Evolutionary conservation across 1,140 invertebrate species (phyloP), one percentile per base, ranked within the genome.

Genomic region (Eriosoma lanigerum): DNA sequence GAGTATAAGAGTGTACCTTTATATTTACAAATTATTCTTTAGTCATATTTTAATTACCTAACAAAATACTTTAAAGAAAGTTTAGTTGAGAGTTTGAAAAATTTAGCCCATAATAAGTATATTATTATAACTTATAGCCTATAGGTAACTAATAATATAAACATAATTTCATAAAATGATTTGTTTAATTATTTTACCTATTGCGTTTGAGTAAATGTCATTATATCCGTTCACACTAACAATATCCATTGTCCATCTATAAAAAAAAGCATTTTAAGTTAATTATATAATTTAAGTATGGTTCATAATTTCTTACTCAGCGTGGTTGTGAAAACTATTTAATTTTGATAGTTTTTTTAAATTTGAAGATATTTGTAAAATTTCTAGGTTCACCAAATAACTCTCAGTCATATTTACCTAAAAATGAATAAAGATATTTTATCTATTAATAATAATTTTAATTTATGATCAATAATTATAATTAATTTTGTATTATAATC

Each of bases 181-280:
- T 38, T 38, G 32, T 72, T 29, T 56, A 78, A 60, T 19, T 32
- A 84, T 91, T 91, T 91, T 86, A 93, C 92, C 92, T 85, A 94
- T 92, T 84, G 91, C 92, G 85, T 94, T 94, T n/a, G 93, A 88
- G 21, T 91, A 90, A 0, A 91, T 89, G 54, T 92, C 93, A 83
- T 94, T 93, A 85, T 91, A 94, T 4, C 93, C 93, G 85, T 94
- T 94, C 3, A 94, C 92, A 58, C 88, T 91, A 12, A 88, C 91
- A 5, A 89, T 89, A 19, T 88, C 89, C 24, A 88, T 91, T 76
- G 89, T 89, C 91, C 89, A 94, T 84, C 91, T 91, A 84, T 52
- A 86, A 86, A 66, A 72, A 0, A 64, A 62, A 19, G 8, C 15
- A 10, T 19, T n/a, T 17, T 62, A 6, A 29, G 8, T 29, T 19